Base-by-base conservation (phyloP, 92 coral and sea anemone genomes). In the Palythoa caribaeorum region DNA sequence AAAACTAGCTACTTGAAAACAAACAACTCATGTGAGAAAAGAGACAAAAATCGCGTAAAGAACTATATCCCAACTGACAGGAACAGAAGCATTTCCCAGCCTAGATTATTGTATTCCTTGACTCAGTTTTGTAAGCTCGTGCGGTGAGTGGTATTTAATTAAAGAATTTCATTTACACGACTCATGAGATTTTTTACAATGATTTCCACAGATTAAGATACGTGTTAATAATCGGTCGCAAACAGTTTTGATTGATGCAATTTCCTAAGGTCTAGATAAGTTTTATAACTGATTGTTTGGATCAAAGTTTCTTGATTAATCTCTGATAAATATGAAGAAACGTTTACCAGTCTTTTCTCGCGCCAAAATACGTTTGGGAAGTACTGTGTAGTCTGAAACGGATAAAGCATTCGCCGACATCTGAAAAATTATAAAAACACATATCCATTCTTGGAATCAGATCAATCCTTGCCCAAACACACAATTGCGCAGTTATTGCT, bases 51-150 rank as follows among this genome's bases (percentile, higher is more conserved):
- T 1, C 4, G 5, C 2, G 1, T 4, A 44, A 44, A 8, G 6
- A 44, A 44, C 50, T 44, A 44, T 44, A 44, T 44, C 4, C 50
- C 50, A 4, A 44, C 50, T 44, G 16, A 59, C 65, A 59, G 3
- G 28, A 59, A 59, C 65, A 59, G 65, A 59, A 3, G 5, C 19
- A 59, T 59, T 17, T 59, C 17, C 17, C 3, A 59, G 12, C 65
- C 3, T 59, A 10, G 12, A 59, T 14, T 17, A 17, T 59, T 59
- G 65, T 59, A 13, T 59, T 3, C 5, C 11, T 13, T 12, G 53
- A 55, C 40, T 53, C 48, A 38, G 47, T 28, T 51, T 37, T 38
- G 83, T 63, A 70, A 70, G 83, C 83, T 78, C 83, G 55, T 68
- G 59, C 13, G 1, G 44, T 54, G 9, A 37, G 6, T 50, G 38